phyloP scores from a whole-genome alignment of 2,113 vertebrate species.

The Ranitomeya imitator region DNA sequence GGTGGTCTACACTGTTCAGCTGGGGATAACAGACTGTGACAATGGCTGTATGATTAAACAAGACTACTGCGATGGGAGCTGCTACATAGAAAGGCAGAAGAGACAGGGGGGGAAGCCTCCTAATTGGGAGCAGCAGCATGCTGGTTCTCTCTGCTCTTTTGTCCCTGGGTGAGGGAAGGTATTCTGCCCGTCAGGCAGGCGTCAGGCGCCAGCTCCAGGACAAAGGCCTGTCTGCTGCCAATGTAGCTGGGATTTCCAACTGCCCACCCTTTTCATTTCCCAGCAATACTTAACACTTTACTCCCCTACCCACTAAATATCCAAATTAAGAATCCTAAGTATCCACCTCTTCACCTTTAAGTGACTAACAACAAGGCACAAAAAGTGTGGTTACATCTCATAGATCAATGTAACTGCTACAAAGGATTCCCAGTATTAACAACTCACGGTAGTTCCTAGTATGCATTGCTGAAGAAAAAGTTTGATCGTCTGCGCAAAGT shows the following conservation, averaged over 20 bases:
- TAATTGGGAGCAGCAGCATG: slow-evolving; percentile 74
- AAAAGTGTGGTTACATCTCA: not conserved
- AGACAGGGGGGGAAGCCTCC: slow-evolving; percentile 60
- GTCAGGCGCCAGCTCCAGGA: slow-evolving; percentile 78
- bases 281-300: slow-evolving; percentile 68
- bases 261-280: slow-evolving; percentile 63
- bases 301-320: slow-evolving; percentile 26
- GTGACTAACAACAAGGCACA: slow-evolving; percentile 12
- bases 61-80: slow-evolving; percentile 67
- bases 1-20: slow-evolving; percentile 72
- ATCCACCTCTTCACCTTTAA: slow-evolving; percentile 5
- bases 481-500: not conserved
- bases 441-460: not conserved
- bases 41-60: slow-evolving; percentile 74
- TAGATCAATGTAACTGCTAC: slow-evolving; percentile 6
- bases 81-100: slow-evolving; percentile 62
- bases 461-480: not conserved
- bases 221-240: slow-evolving; percentile 81
- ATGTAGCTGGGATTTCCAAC: slow-evolving; percentile 68
- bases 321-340: not conserved
- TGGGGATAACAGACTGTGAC: slow-evolving; percentile 77
- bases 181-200: slow-evolving; percentile 77
- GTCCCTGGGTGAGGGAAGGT: slow-evolving; percentile 71
- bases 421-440: not conserved
- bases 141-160: slow-evolving; percentile 61